Percentiles rank a stretch among this genome's conserved stretches.
Evolutionary conservation across 2,888 invertebrate genomes (phyloP).

Genomic region (Acrobasis consociella): DNA sequence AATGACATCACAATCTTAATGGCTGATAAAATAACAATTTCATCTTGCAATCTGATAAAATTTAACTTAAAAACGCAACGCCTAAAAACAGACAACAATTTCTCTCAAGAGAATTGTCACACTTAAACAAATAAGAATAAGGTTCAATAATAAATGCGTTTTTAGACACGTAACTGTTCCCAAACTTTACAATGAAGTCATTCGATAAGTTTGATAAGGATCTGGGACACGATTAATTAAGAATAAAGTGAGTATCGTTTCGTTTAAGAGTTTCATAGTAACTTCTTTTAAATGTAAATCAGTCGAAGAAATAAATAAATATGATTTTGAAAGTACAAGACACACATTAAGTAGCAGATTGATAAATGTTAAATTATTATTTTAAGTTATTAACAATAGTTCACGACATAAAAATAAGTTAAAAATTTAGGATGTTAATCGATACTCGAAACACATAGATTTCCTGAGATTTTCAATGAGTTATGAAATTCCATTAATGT

Average conservation of each 20-base stretch:
- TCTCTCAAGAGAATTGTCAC: background rate
- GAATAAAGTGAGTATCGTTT: slow-evolving; percentile 33
- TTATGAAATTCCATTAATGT: no score
- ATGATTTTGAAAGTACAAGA: no score
- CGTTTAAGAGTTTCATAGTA: background rate
- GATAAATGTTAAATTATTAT: no score
- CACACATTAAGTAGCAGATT: no score
- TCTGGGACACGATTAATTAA: slow-evolving; percentile 48
- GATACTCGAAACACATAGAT: no score
- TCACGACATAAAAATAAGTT: no score
- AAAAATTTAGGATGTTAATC: no score
- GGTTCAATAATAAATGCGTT: slow-evolving; percentile 26
- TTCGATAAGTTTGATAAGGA: slow-evolving; percentile 56
- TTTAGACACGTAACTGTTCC: slow-evolving; percentile 17
- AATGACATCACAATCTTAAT: slow-evolving; percentile 20
- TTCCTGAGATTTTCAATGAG: no score
- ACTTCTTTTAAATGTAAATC: no score
- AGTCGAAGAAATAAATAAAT: no score
- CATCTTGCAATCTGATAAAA: slow-evolving; percentile 19
- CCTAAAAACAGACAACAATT: background rate
- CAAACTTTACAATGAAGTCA: slow-evolving; percentile 31
- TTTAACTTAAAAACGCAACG: slow-evolving; percentile 14
- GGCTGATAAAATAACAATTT: slow-evolving; percentile 18
- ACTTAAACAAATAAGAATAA: slow-evolving; percentile 4
- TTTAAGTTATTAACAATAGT: no score